Conservation (phyloP, 2,888 invertebrate genomes). For the Netelia virgata region DNA sequence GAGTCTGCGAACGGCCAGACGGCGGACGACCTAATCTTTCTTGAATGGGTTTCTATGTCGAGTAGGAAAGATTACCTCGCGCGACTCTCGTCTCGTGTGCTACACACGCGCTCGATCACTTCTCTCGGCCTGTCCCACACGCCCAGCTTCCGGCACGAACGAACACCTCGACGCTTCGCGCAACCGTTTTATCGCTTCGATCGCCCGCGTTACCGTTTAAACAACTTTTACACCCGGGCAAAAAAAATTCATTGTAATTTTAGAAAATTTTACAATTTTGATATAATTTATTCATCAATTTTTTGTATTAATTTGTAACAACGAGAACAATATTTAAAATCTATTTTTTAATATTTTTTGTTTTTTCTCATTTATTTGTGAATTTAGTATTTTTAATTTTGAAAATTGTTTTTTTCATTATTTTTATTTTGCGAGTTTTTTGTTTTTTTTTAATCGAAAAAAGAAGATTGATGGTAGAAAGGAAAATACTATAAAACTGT, state of each 20-base stretch:
- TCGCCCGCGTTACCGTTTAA: slow-evolving; percentile 16
- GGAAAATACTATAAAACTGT: too few species aligned
- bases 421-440: neutral
- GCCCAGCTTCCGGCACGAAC: slow-evolving; percentile 45
- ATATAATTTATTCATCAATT: neutral
- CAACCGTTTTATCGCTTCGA: slow-evolving; percentile 27
- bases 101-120: slow-evolving; percentile 48
- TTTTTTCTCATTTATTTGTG: neutral
- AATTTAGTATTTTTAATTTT: neutral
- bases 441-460: too few species aligned
- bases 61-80: slow-evolving; percentile 25
- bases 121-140: neutral
- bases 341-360: too few species aligned
- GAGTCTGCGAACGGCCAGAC: slow-evolving; percentile 27
- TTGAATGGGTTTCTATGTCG: slow-evolving; percentile 51
- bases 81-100: slow-evolving; percentile 9
- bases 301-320: neutral
- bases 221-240: slow-evolving; percentile 10
- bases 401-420: neutral
- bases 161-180: slow-evolving; percentile 20
- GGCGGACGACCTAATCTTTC: slow-evolving; percentile 53
- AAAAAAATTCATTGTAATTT: neutral
- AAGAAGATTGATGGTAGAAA: too few species aligned
- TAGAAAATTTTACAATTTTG: neutral
- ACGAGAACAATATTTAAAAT: too few species aligned